These are phyloP conservation scores for Heteropelma amictum DNA, from an alignment of 2,888 invertebrate genomes.

Conservation along the genomic window DNA sequence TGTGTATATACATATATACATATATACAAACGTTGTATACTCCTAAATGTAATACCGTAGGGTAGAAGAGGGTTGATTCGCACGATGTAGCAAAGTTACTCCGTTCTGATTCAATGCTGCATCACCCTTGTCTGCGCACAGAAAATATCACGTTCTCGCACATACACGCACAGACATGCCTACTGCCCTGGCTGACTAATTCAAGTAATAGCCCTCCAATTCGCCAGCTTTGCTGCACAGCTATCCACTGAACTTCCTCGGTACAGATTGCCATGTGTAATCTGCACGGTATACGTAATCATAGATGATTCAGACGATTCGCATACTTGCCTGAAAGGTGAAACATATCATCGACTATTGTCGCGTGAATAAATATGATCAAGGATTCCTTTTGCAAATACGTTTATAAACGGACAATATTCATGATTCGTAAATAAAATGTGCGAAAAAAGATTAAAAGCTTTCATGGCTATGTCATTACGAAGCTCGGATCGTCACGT, in stretches of 20 bases:
- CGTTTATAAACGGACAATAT: too few relatives aligned
- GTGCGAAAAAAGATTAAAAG: too few relatives aligned
- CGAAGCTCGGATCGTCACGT: too few relatives aligned
- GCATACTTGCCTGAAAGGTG: not conserved
- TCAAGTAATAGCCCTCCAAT: conserved; percentile 43
- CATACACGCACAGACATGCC: conserved; percentile 14
- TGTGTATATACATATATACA: conserved; percentile 5
- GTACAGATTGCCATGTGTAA: conserved; percentile 16
- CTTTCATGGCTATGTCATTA: too few relatives aligned
- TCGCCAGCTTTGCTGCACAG: conserved; percentile 26
- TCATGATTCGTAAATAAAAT: too few relatives aligned
- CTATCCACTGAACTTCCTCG: conserved; percentile 34
- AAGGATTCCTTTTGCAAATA: too few relatives aligned
- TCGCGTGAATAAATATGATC: not conserved
- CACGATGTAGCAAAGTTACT: conserved; percentile 31
- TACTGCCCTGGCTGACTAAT: conserved; percentile 40
- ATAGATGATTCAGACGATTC: conserved; percentile 7
- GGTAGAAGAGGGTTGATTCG: conserved; percentile 34
- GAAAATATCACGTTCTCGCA: conserved; percentile 15
- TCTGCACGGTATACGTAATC: not conserved
- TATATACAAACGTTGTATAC: too few relatives aligned
- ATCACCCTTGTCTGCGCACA: conserved; percentile 1
- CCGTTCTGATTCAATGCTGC: conserved; percentile 13
- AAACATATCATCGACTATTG: not conserved
- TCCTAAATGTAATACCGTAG: conserved; percentile 14